Percentiles rank a stretch among this genome's conserved stretches.
Evolutionary conservation across 2,113 vertebrate genomes (phyloP).

Genomic region (Laticauda colubrina): DNA sequence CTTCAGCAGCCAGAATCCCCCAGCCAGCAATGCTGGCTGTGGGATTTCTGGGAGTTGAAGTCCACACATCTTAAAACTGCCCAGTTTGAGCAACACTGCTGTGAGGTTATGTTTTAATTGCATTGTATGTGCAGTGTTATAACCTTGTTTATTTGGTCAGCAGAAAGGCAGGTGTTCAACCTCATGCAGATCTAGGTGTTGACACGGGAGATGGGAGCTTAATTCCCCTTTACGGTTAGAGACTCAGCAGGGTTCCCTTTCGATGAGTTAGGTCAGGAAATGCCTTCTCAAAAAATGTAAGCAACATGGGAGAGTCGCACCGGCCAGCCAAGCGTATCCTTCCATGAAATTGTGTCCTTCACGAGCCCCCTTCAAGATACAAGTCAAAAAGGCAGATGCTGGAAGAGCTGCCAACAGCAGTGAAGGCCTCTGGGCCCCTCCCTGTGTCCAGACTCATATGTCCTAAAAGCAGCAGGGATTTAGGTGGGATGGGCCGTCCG

Average conservation of each 20-base stretch:
- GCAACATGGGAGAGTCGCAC: background rate
- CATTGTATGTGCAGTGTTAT: background rate
- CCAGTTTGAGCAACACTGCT: background rate
- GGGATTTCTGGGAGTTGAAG: background rate
- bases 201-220: background rate
- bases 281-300: background rate
- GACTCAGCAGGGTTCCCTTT: background rate
- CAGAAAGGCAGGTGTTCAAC: background rate
- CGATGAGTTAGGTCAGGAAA: background rate
- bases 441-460: background rate
- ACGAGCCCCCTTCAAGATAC: background rate
- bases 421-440: background rate
- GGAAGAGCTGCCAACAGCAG: background rate
- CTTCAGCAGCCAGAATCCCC: background rate
- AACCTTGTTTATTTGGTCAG: background rate
- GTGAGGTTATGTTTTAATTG: background rate
- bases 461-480: background rate
- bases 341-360: background rate
- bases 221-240: background rate
- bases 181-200: background rate
- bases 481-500: background rate
- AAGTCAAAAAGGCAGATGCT: background rate
- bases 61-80: background rate
- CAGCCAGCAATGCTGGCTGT: background rate
- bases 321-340: background rate